Base-by-base conservation (phyloP, 1,140 invertebrate genomes). In the Penaeus vannamei region DNA sequence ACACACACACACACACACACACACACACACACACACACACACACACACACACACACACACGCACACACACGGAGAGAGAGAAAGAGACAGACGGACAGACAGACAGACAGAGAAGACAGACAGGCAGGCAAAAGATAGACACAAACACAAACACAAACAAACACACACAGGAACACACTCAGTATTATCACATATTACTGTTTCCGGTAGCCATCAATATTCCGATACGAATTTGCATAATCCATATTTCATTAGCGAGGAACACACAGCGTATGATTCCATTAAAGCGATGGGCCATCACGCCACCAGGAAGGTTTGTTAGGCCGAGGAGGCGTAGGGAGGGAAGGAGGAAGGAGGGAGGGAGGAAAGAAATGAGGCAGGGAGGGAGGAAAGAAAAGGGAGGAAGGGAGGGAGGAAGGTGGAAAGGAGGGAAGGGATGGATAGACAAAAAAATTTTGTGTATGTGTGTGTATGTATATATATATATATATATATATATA, bases 181-280 rank as follows among this genome's bases (percentile, higher is more conserved):
- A 46, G 79, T 61, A 84, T 61, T 53, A 53, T 23, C 85, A 86
- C 76, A 86, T 76, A 81, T 86, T 86, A 76, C 59, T 86, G 20
- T 20, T 14, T 85, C 60, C 62, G 59, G 14, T 22, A 32, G 59
- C 76, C 85, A 76, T 86, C 85, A 86, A 86, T 86, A 86, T 66
- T 86, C 85, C 85, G 23, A 86, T 86, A 79, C 85, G 79, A 86
- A 86, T 86, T 86, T 86, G 76, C 85, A 86, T 86, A 86, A 86
- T 86, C 85, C 85, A 86, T 86, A 86, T 86, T 86, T 86, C 85
- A 86, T 86, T 86, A 86, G 77, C 64, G 85, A 80, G 85, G 81
- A 86, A 86, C 85, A 80, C 85, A 76, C 85, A 64, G 60, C 77
- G 85, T 86, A 81, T 86, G 85, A 86, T 86, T 86, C 85, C 77